Conservation (phyloP, 30 jellyfish, hydroid and myxozoan genomes). For the Hydractinia symbiolongicarpus region DNA sequence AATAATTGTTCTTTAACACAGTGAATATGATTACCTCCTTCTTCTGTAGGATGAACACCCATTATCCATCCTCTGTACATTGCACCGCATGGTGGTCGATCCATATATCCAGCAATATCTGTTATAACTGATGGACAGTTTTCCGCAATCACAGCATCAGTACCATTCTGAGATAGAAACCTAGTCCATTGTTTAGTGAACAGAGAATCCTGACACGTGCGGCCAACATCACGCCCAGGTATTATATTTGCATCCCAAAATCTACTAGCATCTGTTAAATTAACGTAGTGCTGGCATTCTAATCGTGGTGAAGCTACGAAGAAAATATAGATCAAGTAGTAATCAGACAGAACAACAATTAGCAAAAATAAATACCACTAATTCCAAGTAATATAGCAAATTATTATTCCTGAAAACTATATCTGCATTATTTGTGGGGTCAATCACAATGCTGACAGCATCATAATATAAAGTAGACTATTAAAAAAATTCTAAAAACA, state of each 20-base stretch:
- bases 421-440: too few relatives aligned
- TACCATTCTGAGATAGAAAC: neutral
- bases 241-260: neutral
- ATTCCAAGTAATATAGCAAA: too few relatives aligned
- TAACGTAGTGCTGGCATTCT: neutral
- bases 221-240: neutral
- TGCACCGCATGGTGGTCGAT: slow-evolving; percentile 20
- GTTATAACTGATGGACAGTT: slow-evolving; percentile 1
- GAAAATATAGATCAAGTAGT: too few relatives aligned
- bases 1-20: too few relatives aligned
- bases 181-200: slow-evolving; percentile 12
- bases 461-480: too few relatives aligned
- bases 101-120: neutral
- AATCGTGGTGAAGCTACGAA: neutral
- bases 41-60: neutral
- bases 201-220: neutral
- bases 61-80: slow-evolving; percentile 18
- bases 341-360: too few relatives aligned
- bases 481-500: too few relatives aligned
- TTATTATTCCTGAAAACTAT: too few relatives aligned
- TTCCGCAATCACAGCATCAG: neutral
- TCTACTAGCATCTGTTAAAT: neutral
- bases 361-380: too few relatives aligned
- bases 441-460: too few relatives aligned
- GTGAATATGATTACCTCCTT: neutral